Percentiles rank a stretch among this genome's conserved stretches.
Evolutionary conservation across 2,113 vertebrate genomes (phyloP).

Genomic region (Clinocottus analis): DNA sequence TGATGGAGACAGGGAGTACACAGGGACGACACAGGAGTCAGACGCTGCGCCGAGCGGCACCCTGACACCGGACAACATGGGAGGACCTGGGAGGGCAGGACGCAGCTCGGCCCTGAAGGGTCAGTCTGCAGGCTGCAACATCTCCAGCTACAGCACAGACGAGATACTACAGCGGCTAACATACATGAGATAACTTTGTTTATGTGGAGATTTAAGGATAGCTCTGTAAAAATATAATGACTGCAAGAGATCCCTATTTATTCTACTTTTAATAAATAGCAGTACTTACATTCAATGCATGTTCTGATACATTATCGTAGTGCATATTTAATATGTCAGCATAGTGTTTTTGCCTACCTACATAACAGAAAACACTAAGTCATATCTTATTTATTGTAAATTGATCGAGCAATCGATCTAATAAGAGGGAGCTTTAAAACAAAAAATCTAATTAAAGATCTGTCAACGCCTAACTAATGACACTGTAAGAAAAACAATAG

Average conservation of each 20-base stretch:
- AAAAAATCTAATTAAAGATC: conserved; percentile 1
- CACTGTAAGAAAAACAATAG: conserved; percentile 48
- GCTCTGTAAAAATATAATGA: not conserved
- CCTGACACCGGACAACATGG: conserved; percentile 69
- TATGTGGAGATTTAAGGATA: not conserved
- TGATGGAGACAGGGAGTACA: conserved; percentile 87
- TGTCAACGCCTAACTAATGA: conserved; percentile 39
- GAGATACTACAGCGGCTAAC: conserved; percentile 40
- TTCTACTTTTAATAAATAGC: conserved; percentile 2
- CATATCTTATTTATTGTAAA: not conserved
- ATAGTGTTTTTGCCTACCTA: not conserved
- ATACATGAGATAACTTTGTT: conserved; percentile 12
- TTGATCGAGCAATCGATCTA: not conserved
- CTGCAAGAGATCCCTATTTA: conserved; percentile 10
- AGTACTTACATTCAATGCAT: not conserved
- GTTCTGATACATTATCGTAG: not conserved
- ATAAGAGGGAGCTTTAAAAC: not conserved
- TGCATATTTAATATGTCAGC: not conserved
- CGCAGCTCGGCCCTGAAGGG: conserved; percentile 62
- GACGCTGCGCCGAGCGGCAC: conserved; percentile 58
- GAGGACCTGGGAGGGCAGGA: conserved; percentile 66
- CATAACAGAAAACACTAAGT: conserved; percentile 7
- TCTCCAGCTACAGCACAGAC: conserved; percentile 43
- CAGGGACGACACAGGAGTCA: conserved; percentile 77
- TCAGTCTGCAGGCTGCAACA: conserved; percentile 43